phyloP scores from a whole-genome alignment of 2,797 vertebrate genomes.

The Melanotaenia trifasciata region DNA sequence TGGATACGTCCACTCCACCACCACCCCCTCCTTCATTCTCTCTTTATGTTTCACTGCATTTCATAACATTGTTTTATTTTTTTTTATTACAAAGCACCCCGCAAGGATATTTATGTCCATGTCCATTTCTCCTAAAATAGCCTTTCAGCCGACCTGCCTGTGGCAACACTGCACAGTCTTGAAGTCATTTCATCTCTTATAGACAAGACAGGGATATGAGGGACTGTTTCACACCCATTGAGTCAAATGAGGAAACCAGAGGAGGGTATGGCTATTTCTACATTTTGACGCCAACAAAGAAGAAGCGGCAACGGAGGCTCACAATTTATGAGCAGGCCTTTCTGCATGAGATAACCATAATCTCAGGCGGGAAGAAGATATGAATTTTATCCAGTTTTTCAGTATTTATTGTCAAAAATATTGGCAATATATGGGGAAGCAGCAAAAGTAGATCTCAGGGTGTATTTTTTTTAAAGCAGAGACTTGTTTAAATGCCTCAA shows the following conservation, averaged over 20 bases:
- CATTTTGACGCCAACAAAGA: slow-evolving; percentile 53
- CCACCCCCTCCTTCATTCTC: slow-evolving; percentile 49
- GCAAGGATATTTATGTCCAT: slow-evolving; percentile 83
- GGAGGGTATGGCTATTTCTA: slow-evolving; percentile 67
- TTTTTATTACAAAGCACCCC: slow-evolving; percentile 82
- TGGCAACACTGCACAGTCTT: slow-evolving; percentile 73
- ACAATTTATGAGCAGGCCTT: slow-evolving; percentile 64
- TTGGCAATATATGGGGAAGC: slow-evolving; percentile 73
- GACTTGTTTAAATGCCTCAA: slow-evolving; percentile 71
- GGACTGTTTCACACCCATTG: slow-evolving; percentile 73
- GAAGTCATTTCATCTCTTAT: slow-evolving; percentile 76
- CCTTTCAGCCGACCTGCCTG: slow-evolving; percentile 75
- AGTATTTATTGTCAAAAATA: slow-evolving; percentile 76
- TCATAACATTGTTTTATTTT: slow-evolving; percentile 78
- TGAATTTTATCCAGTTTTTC: slow-evolving; percentile 70
- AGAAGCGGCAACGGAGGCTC: slow-evolving; percentile 28
- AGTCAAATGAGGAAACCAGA: slow-evolving; percentile 75
- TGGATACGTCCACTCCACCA: slow-evolving; percentile 91
- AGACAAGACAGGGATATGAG: slow-evolving; percentile 76
- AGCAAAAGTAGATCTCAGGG: slow-evolving; percentile 59
- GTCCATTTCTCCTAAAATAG: slow-evolving; percentile 82
- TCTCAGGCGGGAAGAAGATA: slow-evolving; percentile 45
- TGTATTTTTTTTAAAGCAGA: slow-evolving; percentile 60
- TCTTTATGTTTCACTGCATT: slow-evolving; percentile 89
- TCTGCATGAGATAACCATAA: slow-evolving; percentile 64